These are phyloP conservation scores for Cantharis lateralis DNA, from an alignment of 2,888 invertebrate genomes.

Conservation along the genomic window DNA sequence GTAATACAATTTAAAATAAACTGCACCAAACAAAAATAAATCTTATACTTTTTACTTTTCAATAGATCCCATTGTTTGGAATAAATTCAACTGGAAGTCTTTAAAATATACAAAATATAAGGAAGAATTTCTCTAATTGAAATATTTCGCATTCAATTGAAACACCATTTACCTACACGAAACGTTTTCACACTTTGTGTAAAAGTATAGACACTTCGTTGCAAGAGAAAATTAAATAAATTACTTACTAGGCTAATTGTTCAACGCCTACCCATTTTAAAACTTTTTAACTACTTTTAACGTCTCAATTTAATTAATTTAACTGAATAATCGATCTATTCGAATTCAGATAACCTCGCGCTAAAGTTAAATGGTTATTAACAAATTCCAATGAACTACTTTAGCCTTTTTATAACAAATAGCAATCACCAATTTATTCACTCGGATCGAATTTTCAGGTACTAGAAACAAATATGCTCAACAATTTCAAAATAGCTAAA, in stretches of 20 bases:
- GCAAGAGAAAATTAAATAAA: slow-evolving; percentile 7
- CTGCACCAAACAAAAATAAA: not conserved
- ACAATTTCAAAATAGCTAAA: no score
- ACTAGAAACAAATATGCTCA: no score
- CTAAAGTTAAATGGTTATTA: not conserved
- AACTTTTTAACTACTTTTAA: not conserved
- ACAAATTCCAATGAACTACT: not conserved
- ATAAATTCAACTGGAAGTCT: not conserved
- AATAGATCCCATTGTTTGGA: not conserved
- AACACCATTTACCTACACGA: not conserved
- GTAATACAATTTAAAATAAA: not conserved
- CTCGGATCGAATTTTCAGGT: no score
- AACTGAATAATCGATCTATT: not conserved
- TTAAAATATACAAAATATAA: not conserved
- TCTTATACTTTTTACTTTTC: not conserved
- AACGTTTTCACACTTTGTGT: not conserved
- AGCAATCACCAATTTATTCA: no score
- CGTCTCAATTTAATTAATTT: not conserved
- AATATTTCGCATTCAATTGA: slow-evolving; percentile 4
- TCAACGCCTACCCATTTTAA: not conserved
- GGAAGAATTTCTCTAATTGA: slow-evolving; percentile 8
- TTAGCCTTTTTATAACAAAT: not conserved
- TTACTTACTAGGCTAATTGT: not conserved
- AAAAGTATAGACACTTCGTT: not conserved
- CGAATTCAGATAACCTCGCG: not conserved